phyloP scores from a whole-genome alignment of 2,888 invertebrate genomes.

The Catocala nupta region DNA sequence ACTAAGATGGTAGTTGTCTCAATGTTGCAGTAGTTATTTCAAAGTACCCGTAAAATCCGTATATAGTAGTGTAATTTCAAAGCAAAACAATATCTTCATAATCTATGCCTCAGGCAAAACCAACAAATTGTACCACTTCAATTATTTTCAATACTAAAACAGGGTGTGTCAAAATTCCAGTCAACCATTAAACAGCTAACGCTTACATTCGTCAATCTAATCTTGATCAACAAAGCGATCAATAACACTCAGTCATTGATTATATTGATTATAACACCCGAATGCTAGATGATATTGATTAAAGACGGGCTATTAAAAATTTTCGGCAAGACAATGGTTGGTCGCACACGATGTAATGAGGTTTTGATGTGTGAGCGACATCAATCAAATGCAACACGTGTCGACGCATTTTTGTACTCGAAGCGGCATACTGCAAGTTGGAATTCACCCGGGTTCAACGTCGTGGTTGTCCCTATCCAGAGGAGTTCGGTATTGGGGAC shows the following conservation, averaged over 20 bases:
- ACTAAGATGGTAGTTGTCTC: too few relatives aligned
- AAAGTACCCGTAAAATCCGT: too few relatives aligned
- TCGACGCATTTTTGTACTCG: too few relatives aligned
- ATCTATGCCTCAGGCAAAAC: not conserved
- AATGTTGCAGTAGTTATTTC: too few relatives aligned
- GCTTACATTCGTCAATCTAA: conserved; percentile 8
- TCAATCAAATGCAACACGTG: too few relatives aligned
- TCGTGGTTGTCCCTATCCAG: too few relatives aligned
- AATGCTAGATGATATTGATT: conserved; percentile 3
- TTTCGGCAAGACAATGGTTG: conserved; percentile 4
- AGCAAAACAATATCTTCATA: too few relatives aligned
- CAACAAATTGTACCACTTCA: not conserved
- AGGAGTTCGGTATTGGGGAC: too few relatives aligned
- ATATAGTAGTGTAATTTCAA: too few relatives aligned
- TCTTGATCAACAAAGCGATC: conserved; percentile 9
- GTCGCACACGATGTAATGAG: not conserved
- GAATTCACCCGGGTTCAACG: too few relatives aligned
- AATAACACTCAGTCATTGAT: conserved; percentile 20
- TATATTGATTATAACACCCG: conserved; percentile 2
- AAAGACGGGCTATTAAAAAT: conserved; percentile 4
- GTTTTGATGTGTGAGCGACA: too few relatives aligned
- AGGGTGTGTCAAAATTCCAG: conserved; percentile 12
- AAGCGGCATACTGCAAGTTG: too few relatives aligned
- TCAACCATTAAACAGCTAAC: not conserved
- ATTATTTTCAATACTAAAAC: not conserved